These are phyloP conservation scores for Zaprionus ornatus DNA, from an alignment of 1,140 invertebrate species.

Conservation along the genomic window DNA sequence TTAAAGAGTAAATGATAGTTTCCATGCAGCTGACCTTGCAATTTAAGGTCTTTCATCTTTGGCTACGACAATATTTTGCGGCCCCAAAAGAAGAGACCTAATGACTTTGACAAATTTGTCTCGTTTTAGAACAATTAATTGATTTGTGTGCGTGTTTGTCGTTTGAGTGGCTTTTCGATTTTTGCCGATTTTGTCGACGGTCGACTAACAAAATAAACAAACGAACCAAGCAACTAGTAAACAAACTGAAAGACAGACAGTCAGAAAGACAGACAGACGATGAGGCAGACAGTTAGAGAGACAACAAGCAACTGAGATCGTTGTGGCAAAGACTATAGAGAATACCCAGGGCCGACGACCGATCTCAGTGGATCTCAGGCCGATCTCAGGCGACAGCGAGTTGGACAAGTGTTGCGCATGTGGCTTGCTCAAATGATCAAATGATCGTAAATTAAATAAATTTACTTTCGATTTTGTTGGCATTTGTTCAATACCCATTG, in stretches of 20 bases:
- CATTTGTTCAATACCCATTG: constrained; percentile 16
- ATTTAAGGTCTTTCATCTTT: constrained; percentile 50
- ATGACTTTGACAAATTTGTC: constrained; percentile 27
- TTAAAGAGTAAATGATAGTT: background rate
- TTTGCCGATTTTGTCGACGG: constrained; percentile 1
- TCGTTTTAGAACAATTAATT: constrained; percentile 73
- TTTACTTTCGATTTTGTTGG: constrained; percentile 68
- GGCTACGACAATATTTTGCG: constrained; percentile 1
- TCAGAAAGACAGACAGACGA: background rate
- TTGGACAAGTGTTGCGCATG: constrained; percentile 41
- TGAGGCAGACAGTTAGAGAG: background rate
- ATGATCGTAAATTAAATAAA: constrained; percentile 71
- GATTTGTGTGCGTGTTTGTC: constrained; percentile 37
- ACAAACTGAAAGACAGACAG: background rate
- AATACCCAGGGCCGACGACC: constrained; percentile 7
- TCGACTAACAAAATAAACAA: constrained; percentile 5
- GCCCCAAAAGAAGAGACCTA: constrained; percentile 7
- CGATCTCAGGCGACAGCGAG: constrained; percentile 25
- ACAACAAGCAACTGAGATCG: constrained; percentile 1
- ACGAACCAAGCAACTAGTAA: background rate
- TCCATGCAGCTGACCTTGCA: constrained; percentile 2
- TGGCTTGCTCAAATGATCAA: constrained; percentile 38
- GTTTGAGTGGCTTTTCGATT: constrained; percentile 33
- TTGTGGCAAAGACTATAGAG: constrained; percentile 7
- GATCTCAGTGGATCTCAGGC: constrained; percentile 7